Conservation (phyloP, 2,888 invertebrate genomes). For the Laspeyria flexula region DNA sequence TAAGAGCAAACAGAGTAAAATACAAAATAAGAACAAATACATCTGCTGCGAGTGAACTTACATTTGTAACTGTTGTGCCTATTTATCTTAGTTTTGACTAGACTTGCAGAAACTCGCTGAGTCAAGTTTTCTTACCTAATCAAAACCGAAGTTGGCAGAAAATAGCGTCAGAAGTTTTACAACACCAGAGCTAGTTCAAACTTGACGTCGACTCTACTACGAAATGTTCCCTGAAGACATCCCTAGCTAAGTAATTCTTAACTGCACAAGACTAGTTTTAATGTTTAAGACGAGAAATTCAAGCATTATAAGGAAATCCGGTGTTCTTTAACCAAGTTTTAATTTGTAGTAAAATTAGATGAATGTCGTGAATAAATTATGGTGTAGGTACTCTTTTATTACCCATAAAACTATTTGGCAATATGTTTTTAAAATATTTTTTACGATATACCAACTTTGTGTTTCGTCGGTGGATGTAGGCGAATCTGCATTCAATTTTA, state of each 20-base stretch:
- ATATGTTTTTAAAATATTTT: conserved; percentile 21
- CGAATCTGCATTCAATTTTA: neutral
- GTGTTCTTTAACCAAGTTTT: conserved; percentile 18
- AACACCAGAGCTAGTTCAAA: conserved; percentile 50
- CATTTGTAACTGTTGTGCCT: conserved; percentile 36
- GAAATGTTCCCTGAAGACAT: conserved; percentile 52
- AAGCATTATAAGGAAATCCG: conserved; percentile 35
- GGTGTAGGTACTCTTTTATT: conserved; percentile 15
- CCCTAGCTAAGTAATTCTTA: conserved; percentile 43
- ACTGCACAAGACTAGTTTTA: conserved; percentile 42
- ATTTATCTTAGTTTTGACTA: conserved; percentile 52
- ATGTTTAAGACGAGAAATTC: conserved; percentile 34
- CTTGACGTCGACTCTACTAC: conserved; percentile 47
- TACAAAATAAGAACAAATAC: conserved; percentile 15
- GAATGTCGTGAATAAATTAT: conserved; percentile 25
- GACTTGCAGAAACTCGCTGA: conserved; percentile 47
- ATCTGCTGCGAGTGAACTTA: conserved; percentile 25
- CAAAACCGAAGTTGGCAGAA: conserved; percentile 72
- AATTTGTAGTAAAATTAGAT: conserved; percentile 30
- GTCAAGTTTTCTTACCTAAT: conserved; percentile 69
- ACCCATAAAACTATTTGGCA: conserved; percentile 28
- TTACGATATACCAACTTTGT: conserved; percentile 8
- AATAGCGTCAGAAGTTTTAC: conserved; percentile 72
- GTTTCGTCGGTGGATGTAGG: conserved; percentile 1
- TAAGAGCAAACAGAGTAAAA: conserved; percentile 17